phyloP scores from a whole-genome alignment of 2,113 vertebrate species.

The Piprites chloris region DNA sequence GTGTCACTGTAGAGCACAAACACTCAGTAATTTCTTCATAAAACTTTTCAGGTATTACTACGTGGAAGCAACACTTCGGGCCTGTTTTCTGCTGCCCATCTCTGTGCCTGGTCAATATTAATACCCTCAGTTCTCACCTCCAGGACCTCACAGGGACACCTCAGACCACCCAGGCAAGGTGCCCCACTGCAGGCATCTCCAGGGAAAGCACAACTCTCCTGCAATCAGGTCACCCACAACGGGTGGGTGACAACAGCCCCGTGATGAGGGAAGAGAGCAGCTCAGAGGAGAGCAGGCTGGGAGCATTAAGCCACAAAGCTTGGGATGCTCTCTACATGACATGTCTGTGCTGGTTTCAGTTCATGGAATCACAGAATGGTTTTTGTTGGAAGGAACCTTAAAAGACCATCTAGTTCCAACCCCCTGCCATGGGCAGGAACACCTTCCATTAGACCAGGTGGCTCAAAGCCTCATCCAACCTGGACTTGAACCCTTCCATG shows the following conservation, averaged over 20 bases:
- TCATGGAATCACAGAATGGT: background rate
- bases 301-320: background rate
- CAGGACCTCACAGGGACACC: background rate
- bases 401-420: background rate
- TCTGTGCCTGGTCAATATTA: background rate
- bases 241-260: no score
- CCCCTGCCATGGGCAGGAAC: background rate
- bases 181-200: background rate
- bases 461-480: background rate
- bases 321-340: background rate
- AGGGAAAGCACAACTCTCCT: background rate
- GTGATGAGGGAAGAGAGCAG: background rate
- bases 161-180: background rate
- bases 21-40: background rate
- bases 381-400: background rate
- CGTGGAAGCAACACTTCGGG: background rate
- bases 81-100: background rate
- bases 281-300: background rate
- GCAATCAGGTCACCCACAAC: background rate
- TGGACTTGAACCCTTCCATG: background rate
- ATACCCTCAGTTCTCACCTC: background rate
- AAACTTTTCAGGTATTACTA: background rate
- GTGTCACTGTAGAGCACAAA: background rate
- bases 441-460: background rate
- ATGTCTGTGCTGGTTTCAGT: accelerated